A percentile compares a stretch with the other conserved stretches of the same genome.
phyloP scores from a whole-genome alignment of 2,888 invertebrate genomes.

The Orchesella flavescens region DNA sequence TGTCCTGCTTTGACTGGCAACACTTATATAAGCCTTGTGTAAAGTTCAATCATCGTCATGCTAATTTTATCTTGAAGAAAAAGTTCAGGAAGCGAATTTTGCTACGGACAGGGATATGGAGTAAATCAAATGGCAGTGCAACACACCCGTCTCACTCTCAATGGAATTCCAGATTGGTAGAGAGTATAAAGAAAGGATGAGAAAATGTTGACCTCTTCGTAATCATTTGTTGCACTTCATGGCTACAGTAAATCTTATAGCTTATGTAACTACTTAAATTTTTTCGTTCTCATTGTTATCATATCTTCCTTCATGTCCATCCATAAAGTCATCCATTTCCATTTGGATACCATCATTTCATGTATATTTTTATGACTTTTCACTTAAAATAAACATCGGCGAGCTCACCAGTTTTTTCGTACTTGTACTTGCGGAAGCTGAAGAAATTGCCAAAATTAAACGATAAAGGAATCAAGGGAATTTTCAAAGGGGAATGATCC shows the following conservation, averaged over 20 bases:
- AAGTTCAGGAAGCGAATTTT: constrained; percentile 55
- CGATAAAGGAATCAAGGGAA: too few species aligned
- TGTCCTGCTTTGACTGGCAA: too few species aligned
- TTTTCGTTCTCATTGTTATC: not conserved
- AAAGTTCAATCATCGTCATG: constrained; percentile 63
- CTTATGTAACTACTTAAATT: not conserved
- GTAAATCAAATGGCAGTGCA: not conserved
- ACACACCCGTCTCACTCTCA: not conserved
- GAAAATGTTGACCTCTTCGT: constrained; percentile 38
- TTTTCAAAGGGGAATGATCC: too few species aligned
- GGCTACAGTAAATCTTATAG: not conserved
- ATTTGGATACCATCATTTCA: too few species aligned
- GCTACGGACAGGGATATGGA: not conserved
- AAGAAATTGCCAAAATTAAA: too few species aligned
- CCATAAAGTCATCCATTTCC: too few species aligned
- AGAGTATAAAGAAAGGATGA: constrained; percentile 6
- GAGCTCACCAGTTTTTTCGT: too few species aligned
- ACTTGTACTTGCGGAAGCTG: too few species aligned
- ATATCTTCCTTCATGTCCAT: not conserved
- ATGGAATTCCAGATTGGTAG: constrained; percentile 48
- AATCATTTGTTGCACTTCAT: not conserved
- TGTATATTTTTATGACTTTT: too few species aligned
- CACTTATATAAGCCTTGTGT: constrained; percentile 9
- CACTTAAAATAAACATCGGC: too few species aligned
- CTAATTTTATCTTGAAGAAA: constrained; percentile 56